Conservation (phyloP, 2,797 vertebrate genomes). For the Hyperoplus immaculatus region DNA sequence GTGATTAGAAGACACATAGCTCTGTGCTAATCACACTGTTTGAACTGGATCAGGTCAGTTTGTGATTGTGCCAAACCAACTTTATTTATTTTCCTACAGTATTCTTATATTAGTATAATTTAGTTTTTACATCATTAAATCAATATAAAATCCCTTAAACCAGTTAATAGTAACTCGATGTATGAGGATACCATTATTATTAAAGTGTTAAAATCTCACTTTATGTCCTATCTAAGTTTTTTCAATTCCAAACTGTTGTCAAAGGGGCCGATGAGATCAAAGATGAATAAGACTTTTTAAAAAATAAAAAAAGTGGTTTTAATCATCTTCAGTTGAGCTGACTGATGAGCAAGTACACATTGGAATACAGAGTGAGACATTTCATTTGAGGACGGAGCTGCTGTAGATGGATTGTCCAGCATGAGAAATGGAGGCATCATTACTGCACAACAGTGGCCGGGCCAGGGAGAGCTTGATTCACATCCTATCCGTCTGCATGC, state of each 20-base stretch:
- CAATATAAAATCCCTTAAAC: no score
- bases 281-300: slow-evolving; percentile 19
- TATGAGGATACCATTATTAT: background rate
- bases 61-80: no score
- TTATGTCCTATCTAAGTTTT: background rate
- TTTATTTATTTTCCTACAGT: no score
- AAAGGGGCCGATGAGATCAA: background rate
- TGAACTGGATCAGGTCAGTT: no score
- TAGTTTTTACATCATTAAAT: no score
- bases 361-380: slow-evolving; percentile 39
- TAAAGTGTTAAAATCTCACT: background rate
- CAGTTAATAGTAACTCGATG: no score
- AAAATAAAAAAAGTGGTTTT: slow-evolving; percentile 43
- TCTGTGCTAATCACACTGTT: no score
- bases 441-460: background rate
- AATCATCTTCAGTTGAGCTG: slow-evolving; percentile 33
- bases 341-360: slow-evolving; percentile 28
- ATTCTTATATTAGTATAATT: no score
- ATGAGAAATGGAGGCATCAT: slow-evolving; percentile 4
- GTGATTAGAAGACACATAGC: no score
- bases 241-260: background rate
- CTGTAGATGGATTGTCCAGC: slow-evolving; percentile 16
- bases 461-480: slow-evolving; percentile 45
- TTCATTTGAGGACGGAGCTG: slow-evolving; percentile 39
- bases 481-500: slow-evolving; percentile 15